Conservation (phyloP, 2,888 invertebrate genomes). For the Calameuta idolon region DNA sequence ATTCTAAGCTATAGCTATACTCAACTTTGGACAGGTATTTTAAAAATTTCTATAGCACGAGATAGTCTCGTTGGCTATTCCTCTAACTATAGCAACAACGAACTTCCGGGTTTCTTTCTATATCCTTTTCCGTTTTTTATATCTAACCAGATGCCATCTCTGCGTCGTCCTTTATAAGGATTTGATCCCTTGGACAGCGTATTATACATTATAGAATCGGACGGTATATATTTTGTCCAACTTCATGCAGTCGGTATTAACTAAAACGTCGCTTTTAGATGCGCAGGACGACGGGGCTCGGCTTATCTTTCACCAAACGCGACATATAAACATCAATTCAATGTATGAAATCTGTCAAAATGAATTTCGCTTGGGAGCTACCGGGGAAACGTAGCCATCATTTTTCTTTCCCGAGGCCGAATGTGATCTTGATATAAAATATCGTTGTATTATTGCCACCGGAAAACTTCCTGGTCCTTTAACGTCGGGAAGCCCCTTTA, state of each 20-base stretch:
- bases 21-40: no score
- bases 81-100: neutral
- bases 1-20: no score
- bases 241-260: neutral
- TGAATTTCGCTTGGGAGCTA: constrained; percentile 55
- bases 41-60: no score
- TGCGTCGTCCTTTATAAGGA: constrained; percentile 38
- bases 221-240: constrained; percentile 46
- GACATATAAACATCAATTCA: constrained; percentile 65
- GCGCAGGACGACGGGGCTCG: constrained; percentile 26
- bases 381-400: constrained; percentile 42
- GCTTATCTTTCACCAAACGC: constrained; percentile 59
- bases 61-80: no score
- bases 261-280: constrained; percentile 38
- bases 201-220: constrained; percentile 44
- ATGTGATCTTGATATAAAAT: constrained; percentile 65
- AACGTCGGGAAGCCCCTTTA: constrained; percentile 3
- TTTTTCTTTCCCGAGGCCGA: constrained; percentile 59
- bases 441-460: constrained; percentile 59
- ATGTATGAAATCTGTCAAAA: constrained; percentile 66
- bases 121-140: neutral
- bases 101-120: neutral
- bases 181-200: constrained; percentile 53
- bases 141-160: constrained; percentile 15
- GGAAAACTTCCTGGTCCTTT: constrained; percentile 8